These are phyloP conservation scores for Halesus radiatus DNA, from an alignment of 1,140 invertebrate genomes.

Conservation along the genomic window DNA sequence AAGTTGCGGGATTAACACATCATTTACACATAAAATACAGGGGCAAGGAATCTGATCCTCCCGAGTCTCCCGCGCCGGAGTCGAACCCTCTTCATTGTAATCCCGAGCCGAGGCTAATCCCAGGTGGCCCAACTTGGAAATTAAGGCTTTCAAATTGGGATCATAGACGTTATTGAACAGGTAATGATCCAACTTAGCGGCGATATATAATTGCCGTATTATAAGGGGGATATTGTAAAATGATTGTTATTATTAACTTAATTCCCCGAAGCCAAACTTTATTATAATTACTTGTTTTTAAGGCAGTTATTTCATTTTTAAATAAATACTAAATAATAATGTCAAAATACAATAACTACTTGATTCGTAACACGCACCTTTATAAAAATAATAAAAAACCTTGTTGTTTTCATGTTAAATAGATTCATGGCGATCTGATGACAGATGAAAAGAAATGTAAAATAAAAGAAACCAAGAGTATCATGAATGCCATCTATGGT, in stretches of 20 bases:
- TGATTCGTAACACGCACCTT: too few species aligned
- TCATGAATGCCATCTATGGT: too few species aligned
- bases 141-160: constrained; percentile 10
- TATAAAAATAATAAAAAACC: too few species aligned
- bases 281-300: too few species aligned
- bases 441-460: too few species aligned
- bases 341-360: too few species aligned
- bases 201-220: constrained; percentile 17
- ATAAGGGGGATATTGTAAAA: background rate
- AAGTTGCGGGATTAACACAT: constrained; percentile 26
- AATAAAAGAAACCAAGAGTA: too few species aligned
- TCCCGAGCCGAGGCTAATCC: constrained; percentile 27
- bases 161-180: constrained; percentile 22
- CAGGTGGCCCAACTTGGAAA: constrained; percentile 32
- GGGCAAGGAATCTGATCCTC: background rate
- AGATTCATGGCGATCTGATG: too few species aligned
- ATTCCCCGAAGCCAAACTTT: background rate
- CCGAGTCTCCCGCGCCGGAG: background rate
- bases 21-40: constrained; percentile 17
- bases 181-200: constrained; percentile 12
- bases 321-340: too few species aligned
- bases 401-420: too few species aligned
- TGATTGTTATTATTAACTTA: constrained; percentile 8
- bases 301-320: too few species aligned
- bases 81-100: constrained; percentile 49